Evolutionary conservation across 2,113 vertebrate genomes (phyloP).

Genomic region (Gobiocypris rarus): DNA sequence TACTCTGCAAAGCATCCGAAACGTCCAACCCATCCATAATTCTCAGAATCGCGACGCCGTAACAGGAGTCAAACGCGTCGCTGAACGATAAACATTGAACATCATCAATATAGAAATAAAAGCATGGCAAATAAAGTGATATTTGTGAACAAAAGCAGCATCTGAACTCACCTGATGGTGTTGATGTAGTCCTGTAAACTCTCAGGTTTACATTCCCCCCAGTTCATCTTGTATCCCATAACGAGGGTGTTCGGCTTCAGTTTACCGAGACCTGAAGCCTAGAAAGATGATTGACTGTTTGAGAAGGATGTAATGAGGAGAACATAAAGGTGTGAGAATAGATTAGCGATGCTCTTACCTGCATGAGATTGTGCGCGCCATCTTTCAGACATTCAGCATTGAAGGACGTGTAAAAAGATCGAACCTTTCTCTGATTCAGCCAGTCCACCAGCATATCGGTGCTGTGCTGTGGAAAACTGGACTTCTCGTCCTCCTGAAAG

Average conservation of each 20-base stretch:
- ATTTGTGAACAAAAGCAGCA: background rate
- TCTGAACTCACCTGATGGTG: conserved; percentile 74
- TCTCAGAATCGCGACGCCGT: conserved; percentile 72
- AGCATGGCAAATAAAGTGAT: no score
- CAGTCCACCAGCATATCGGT: conserved; percentile 69
- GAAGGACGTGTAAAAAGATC: conserved; percentile 73
- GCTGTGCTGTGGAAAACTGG: conserved; percentile 13
- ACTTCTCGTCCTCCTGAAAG: conserved; percentile 61
- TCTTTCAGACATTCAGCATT: conserved; percentile 61
- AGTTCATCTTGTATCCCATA: conserved; percentile 78
- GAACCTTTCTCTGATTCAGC: conserved; percentile 75
- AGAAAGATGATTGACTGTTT: background rate
- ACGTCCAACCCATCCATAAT: conserved; percentile 73
- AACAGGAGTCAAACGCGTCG: conserved; percentile 75
- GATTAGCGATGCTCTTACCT: conserved; percentile 61
- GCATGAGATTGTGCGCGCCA: conserved; percentile 70
- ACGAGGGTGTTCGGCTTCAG: conserved; percentile 78
- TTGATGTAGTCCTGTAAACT: conserved; percentile 74
- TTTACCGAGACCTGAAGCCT: conserved; percentile 78
- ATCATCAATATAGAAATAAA: background rate
- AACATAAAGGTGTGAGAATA: background rate
- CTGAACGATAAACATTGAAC: conserved; percentile 52
- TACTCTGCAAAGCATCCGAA: conserved; percentile 62
- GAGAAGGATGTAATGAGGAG: background rate
- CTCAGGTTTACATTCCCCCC: conserved; percentile 69